These are phyloP conservation scores for Notodonta dromedarius DNA, from an alignment of 2,888 invertebrate species.

Conservation along the genomic window DNA sequence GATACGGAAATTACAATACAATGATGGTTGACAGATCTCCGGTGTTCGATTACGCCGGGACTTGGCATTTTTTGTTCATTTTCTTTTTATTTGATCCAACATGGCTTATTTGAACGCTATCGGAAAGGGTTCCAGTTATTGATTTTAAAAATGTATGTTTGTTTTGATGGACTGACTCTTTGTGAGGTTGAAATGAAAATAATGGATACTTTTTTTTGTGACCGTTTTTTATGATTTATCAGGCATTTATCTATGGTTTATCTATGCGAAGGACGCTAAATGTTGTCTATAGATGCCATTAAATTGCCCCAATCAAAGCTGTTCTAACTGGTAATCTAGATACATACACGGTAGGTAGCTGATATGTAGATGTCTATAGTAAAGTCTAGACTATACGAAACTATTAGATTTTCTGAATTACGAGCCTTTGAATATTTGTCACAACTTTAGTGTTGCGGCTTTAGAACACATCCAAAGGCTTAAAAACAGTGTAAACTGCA, in stretches of 20 bases:
- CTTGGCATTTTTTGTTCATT: constrained; percentile 48
- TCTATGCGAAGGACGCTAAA: background rate
- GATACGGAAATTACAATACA: constrained; percentile 66
- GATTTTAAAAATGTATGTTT: constrained; percentile 77
- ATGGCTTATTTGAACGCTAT: constrained; percentile 73
- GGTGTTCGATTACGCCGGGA: constrained; percentile 61
- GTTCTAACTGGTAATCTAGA: too few relatives aligned
- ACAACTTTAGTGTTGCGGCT: too few relatives aligned
- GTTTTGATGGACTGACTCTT: constrained; percentile 69
- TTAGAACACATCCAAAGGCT: too few relatives aligned
- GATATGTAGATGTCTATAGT: too few relatives aligned
- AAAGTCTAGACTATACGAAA: too few relatives aligned
- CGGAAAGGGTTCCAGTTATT: constrained; percentile 74
- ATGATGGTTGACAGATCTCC: constrained; percentile 77
- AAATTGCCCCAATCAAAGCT: too few relatives aligned
- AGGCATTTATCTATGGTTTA: background rate
- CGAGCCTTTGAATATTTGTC: too few relatives aligned
- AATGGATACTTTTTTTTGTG: constrained; percentile 28
- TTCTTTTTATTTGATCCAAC: constrained; percentile 68
- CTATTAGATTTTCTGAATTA: too few relatives aligned
- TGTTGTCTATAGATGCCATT: background rate
- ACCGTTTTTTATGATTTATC: background rate
- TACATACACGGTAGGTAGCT: too few relatives aligned
- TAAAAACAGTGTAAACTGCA: too few relatives aligned
- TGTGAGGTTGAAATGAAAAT: constrained; percentile 52